Percentiles rank a stretch among this genome's conserved stretches.
phyloP scores from a whole-genome alignment of 1,140 invertebrate genomes.

The Penaeus japonicus region DNA sequence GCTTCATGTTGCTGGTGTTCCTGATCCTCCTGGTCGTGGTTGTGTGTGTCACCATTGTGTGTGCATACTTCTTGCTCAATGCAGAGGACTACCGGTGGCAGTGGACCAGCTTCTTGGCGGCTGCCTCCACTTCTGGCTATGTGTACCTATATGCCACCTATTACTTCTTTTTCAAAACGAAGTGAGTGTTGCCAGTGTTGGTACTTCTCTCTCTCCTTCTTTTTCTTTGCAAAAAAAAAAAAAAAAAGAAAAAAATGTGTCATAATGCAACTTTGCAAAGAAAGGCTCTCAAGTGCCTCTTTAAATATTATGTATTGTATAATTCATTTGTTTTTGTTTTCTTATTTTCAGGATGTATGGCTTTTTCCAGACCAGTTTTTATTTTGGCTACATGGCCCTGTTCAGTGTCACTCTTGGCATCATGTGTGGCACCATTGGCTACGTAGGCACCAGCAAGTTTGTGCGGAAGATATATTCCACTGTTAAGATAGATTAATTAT shows the following conservation, averaged over 20 bases:
- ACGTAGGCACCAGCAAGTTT: constrained; percentile 94
- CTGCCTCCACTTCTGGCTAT: constrained; percentile 94
- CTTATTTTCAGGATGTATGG: constrained; percentile 92
- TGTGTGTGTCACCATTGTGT: constrained; percentile 98
- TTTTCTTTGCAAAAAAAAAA: not conserved
- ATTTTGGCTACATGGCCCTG: constrained; percentile 99
- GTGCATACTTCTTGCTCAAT: constrained; percentile 98
- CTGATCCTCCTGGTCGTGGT: constrained; percentile 96
- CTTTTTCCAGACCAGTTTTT: constrained; percentile 98
- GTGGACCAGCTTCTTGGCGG: constrained; percentile 98
- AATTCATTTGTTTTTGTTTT: constrained; percentile 19
- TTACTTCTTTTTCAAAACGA: constrained; percentile 99
- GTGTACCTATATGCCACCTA: constrained; percentile 99
- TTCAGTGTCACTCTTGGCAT: constrained; percentile 95
- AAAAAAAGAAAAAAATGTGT: not conserved
- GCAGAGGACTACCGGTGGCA: constrained; percentile 99
- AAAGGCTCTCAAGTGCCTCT: too few species aligned
- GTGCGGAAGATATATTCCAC: constrained; percentile 99
- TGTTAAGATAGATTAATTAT: constrained; percentile 94
- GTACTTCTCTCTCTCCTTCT: not conserved
- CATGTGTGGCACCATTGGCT: constrained; percentile 98
- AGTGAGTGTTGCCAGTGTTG: constrained; percentile 73
- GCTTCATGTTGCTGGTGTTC: constrained; percentile 98
- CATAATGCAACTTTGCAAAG: not conserved
- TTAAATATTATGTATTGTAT: too few species aligned